A percentile compares a stretch with the other conserved stretches of the same genome.
Evolutionary conservation across 2,888 invertebrate species (phyloP).

Genomic region (Fissipunctia ypsillon): DNA sequence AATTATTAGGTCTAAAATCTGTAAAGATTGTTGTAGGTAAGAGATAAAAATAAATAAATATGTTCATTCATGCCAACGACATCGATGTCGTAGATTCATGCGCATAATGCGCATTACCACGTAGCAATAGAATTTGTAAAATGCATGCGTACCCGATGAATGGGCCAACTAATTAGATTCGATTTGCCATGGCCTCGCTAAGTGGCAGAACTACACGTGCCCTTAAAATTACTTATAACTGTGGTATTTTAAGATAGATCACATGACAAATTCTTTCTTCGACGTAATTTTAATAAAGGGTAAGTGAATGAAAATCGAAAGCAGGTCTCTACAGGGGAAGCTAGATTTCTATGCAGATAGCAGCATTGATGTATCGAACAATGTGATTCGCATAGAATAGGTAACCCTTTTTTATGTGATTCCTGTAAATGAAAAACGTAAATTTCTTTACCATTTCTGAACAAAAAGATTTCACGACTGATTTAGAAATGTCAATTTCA

Average conservation of each 20-base stretch:
- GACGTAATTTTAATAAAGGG: neutral
- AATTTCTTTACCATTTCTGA: slow-evolving; percentile 16
- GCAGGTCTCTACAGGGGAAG: neutral
- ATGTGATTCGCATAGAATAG: neutral
- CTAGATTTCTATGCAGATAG: neutral
- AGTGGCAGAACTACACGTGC: slow-evolving; percentile 20
- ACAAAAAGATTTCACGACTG: slow-evolving; percentile 5
- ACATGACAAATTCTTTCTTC: slow-evolving; percentile 22
- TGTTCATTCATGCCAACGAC: neutral
- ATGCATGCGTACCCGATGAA: neutral
- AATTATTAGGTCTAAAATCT: no score
- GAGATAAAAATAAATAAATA: no score
- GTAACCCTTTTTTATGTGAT: neutral
- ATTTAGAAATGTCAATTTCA: slow-evolving; percentile 43
- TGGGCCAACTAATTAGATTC: slow-evolving; percentile 11
- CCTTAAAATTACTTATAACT: neutral
- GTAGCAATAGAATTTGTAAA: neutral
- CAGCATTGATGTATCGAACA: neutral
- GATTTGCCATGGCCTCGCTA: slow-evolving; percentile 27
- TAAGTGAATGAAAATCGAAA: slow-evolving; percentile 3
- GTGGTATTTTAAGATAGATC: slow-evolving; percentile 21
- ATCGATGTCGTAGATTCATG: neutral
- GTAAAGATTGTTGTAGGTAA: no score
- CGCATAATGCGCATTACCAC: neutral
- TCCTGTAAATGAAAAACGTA: neutral